Base-by-base conservation (phyloP, 2,113 vertebrate genomes). In the Passerina amoena region DNA sequence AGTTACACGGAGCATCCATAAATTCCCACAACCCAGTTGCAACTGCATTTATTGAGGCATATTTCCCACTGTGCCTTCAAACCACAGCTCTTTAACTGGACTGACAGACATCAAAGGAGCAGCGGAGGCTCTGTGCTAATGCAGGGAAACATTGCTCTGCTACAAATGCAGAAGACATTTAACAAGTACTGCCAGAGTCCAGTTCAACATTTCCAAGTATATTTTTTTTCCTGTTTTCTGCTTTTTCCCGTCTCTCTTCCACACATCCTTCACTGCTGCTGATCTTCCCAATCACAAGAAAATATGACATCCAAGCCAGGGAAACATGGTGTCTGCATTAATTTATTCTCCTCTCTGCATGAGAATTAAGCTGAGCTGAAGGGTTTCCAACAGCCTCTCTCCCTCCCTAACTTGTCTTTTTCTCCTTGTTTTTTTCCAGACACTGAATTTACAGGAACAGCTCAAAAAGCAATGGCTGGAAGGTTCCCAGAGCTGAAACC, bases 311-410 rank as follows among this genome's bases (percentile, higher is more conserved):
- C 17, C 1, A 0, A 85, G 48, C n/a, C 75, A 88, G 50, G 38
- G 70, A 92, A 95, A 90, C 61, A 84, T 4, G 0, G 33, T 68
- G 25, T 75, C 38, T 85, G 48, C n/a, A 90, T 90, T 92, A 92
- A 96, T 95, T 92, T 95, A 85, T 92, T 95, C n/a, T 65, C 12
- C 16, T 89, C 4, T 95, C 53, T 91, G 54, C 33, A 24, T 70
- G 42, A 72, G 75, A 95, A 87, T 92, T 89, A 91, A 90, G 78
- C 70, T 2, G 14, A 89, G 12, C 13, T 76, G 84, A 96, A 89
- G 15, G 35, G 14, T 38, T 87, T 90, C 60, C 81, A 91, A 76
- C 90, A 94, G 27, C 16, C 23, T 81, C 71, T 25, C 35, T 86
- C 71, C 28, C 16, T 88, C 25, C 6, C 8, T 80, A 51, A 56